Evolutionary conservation across 2,797 vertebrate genomes (phyloP).

Genomic region (Eospalax fontanierii): DNA sequence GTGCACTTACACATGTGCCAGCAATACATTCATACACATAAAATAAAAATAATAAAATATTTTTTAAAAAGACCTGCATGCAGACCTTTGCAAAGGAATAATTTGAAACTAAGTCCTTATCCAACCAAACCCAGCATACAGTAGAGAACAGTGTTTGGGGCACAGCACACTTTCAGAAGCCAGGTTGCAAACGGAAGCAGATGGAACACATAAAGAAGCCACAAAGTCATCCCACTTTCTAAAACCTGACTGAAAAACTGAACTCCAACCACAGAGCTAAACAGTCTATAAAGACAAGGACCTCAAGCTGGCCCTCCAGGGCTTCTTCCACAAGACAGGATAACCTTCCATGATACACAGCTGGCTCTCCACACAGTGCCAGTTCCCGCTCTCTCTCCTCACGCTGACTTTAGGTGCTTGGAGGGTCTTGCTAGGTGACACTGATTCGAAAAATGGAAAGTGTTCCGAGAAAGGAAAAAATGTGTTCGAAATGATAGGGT

Average conservation of each 20-base stretch:
- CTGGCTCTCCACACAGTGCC: background rate
- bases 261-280: background rate
- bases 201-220: background rate
- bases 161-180: background rate
- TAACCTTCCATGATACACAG: background rate
- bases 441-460: background rate
- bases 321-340: background rate
- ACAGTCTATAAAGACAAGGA: background rate
- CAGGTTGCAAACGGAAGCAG: background rate
- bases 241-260: background rate
- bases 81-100: background rate
- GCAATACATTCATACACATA: no score
- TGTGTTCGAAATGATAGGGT: no score
- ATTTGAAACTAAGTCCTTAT: constrained; percentile 4
- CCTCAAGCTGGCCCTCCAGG: background rate
- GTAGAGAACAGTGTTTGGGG: background rate
- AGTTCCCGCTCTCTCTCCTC: no score
- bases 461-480: background rate
- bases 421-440: background rate
- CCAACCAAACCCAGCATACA: background rate
- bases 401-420: background rate
- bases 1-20: no score
- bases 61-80: background rate
- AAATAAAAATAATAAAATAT: no score
- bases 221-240: background rate